Base-by-base conservation (phyloP, 2,113 vertebrate species). In the Melanerpes formicivorus region DNA sequence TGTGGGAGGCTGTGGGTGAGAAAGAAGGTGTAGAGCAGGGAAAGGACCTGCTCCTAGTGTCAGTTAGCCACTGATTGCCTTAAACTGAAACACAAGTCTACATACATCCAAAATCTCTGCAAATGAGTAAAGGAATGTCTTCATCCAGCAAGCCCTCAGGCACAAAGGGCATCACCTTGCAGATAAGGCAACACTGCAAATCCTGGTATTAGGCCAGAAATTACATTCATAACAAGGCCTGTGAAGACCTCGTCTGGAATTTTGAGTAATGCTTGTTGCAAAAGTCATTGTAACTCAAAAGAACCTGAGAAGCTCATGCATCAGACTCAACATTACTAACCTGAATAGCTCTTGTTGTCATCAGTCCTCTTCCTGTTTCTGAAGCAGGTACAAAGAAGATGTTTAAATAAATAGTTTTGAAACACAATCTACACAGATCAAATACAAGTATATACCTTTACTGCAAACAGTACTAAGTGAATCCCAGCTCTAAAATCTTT, bases 341-440 rank as follows among this genome's bases (percentile, higher is more conserved):
- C 98, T 96, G 96, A 34, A 99, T 84, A 5, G 90, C 37, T 74
- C 87, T 97, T 30, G 96, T 97, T 86, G 98, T 87, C 98, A 98
- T 98, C 79, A 99, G 88, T n/a, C 99, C 99, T 97, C 99, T 97
- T 85, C 99, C 99, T 9, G 98, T 99, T 90, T 92, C 99, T 99
- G 93, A 22, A 89, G 10, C 27, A 90, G 37, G 34, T 62, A 82
- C 50, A 91, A 62, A 64, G 52, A 93, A 32, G 3, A 94, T 46
- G 17, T 21, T 48, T 37, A 67, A 76, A 56, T 60, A 25, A 29
- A 50, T 4, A 3, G 3, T 22, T 4, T 25, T 74, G 10, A 66
- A 84, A 69, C 6, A 4, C 16, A 55, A 48, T 13, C 44, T 44
- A 40, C 21, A 40, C 29, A 70, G 4, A 50, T 71, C 84, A 72